Base-by-base conservation (phyloP, 2,888 invertebrate species). In the Eupithecia inturbata region DNA sequence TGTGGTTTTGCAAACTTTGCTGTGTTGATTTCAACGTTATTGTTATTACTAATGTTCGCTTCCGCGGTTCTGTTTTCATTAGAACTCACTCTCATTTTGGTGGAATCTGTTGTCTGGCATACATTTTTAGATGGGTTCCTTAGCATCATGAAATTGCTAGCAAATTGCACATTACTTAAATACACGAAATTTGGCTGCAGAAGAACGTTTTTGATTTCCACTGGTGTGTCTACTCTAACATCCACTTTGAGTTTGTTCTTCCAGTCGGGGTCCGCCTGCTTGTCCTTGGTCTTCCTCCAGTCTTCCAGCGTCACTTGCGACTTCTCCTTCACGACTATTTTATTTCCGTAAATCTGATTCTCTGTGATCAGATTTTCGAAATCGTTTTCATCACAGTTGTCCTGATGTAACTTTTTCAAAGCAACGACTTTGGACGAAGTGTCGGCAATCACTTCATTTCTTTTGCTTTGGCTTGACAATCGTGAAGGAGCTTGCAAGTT, bases 321-420 rank as follows among this genome's bases (percentile, higher is more conserved):
- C 82, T 95, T 95, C 91, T 95, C 94, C 91, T 95, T 95, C 88
- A 95, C 94, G 88, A 95, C 94, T 88, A 95, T 95, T 88, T 95
- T 95, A 80, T 95, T 94, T 79, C 95, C 95, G 82, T 95, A 95
- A 77, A 95, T 95, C 88, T 95, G 95, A 86, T 95, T 95, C 84
- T 95, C 95, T 36, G 95, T 95, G 64, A 95, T 95, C 80, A 95
- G 88, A 85, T 95, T 95, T 82, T 95, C 95, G 82, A 95, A 95
- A 83, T 95, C 95, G 75, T 95, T 93, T 83, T 95, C 94, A 80
- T 95, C 95, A 78, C 91, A 91, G 80, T 93, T 92, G 70, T 94
- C 94, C 76, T 95, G 94, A 78, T 94, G 94, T 76, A 93, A 85
- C 64, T 94, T 86, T 84, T 95, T 95, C 68, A 95, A 84, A 62